Evolutionary conservation across 2,113 vertebrate genomes (phyloP).

Genomic region (Empidonax traillii): DNA sequence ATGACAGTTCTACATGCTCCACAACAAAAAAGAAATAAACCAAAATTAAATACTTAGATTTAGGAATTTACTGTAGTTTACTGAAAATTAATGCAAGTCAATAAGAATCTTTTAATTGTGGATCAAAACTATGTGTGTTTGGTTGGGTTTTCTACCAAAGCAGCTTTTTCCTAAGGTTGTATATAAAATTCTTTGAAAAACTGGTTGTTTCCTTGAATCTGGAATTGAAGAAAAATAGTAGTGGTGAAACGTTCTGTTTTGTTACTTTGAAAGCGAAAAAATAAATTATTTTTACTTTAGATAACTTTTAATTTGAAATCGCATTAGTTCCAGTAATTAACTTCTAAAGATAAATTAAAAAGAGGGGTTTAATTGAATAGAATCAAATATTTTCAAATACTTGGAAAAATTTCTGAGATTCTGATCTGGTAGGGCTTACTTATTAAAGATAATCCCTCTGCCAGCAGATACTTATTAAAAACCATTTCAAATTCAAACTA

Average conservation of each 20-base stretch:
- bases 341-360: background rate
- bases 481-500: background rate
- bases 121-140: background rate
- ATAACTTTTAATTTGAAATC: background rate
- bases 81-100: background rate
- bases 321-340: background rate
- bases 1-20: background rate
- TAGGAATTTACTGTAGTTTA: background rate
- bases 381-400: background rate
- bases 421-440: background rate
- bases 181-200: background rate
- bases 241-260: background rate
- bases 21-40: background rate
- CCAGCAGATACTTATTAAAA: background rate
- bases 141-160: background rate
- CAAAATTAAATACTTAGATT: background rate
- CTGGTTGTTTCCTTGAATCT: accelerated
- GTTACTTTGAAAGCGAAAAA: background rate
- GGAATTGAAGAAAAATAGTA: background rate
- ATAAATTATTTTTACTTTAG: background rate
- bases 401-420: background rate
- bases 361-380: background rate
- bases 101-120: background rate
- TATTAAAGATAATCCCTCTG: background rate
- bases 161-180: accelerated